Percentiles rank a stretch among this genome's conserved stretches.
Evolutionary conservation across 1,140 invertebrate genomes (phyloP).

Genomic region (Mya arenaria): DNA sequence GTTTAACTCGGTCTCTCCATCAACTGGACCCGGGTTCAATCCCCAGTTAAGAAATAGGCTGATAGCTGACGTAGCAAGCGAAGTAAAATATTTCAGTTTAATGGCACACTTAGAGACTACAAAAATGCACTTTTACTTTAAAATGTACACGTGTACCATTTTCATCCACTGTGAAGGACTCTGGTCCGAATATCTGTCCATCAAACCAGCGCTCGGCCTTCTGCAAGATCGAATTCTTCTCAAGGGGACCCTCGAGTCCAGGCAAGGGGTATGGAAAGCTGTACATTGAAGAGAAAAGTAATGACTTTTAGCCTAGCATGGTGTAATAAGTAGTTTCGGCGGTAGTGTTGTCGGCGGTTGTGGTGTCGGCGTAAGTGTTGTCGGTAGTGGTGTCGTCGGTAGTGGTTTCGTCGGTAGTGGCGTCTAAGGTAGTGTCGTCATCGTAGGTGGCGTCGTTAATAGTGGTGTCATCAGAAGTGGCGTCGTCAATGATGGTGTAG

Average conservation of each 20-base stretch:
- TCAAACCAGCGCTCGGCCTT: constrained; percentile 66
- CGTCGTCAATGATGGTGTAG: neutral
- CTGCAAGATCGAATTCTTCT: constrained; percentile 61
- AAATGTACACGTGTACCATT: constrained; percentile 63
- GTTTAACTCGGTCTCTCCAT: too few relatives aligned
- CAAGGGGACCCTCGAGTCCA: constrained; percentile 62
- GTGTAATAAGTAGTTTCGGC: too few relatives aligned
- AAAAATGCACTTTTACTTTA: too few relatives aligned
- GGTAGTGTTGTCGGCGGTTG: neutral
- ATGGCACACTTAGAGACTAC: too few relatives aligned
- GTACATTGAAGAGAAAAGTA: neutral
- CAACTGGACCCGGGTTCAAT: too few relatives aligned
- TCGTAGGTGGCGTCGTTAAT: neutral
- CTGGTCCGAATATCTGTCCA: constrained; percentile 69
- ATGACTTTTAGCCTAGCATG: too few relatives aligned
- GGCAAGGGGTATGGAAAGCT: constrained; percentile 64
- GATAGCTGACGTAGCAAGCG: too few relatives aligned
- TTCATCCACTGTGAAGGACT: constrained; percentile 70
- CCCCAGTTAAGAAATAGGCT: too few relatives aligned
- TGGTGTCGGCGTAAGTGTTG: neutral
- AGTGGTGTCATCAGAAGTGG: neutral
- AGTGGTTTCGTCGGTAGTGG: neutral
- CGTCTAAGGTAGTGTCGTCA: neutral
- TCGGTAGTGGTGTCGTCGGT: neutral
- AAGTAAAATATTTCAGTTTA: too few relatives aligned